Conservation (phyloP, 2,888 invertebrate species). For the Drosophila picticornis region DNA sequence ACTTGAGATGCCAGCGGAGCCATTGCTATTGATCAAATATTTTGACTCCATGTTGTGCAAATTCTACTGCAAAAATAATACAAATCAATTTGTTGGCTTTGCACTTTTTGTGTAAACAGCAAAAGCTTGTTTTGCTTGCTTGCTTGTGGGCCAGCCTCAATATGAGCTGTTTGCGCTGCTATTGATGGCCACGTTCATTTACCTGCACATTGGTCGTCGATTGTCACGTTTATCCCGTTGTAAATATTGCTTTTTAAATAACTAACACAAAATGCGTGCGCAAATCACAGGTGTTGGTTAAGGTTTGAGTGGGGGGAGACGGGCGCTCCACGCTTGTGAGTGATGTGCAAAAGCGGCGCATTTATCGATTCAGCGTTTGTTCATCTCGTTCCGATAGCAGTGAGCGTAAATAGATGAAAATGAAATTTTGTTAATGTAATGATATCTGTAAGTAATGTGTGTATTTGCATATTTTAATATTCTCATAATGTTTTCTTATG, state of each 20-base stretch:
- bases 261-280: constrained; percentile 10
- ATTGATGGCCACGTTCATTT: background rate
- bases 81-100: background rate
- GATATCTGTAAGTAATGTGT: background rate
- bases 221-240: constrained; percentile 23
- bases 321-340: constrained; percentile 27
- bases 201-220: constrained; percentile 33
- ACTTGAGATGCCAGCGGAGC: constrained; percentile 16
- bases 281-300: background rate
- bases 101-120: background rate
- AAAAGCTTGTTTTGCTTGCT: background rate
- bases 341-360: background rate
- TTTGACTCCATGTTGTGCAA: constrained; percentile 53
- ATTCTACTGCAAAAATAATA: constrained; percentile 22
- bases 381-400: background rate
- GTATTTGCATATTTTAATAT: background rate
- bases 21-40: constrained; percentile 44
- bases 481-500: background rate
- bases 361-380: background rate
- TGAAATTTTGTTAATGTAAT: background rate
- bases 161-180: background rate
- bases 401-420: background rate
- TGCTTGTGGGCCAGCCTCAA: background rate
- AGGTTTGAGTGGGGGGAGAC: background rate
- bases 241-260: constrained; percentile 34